A percentile compares a stretch with the other conserved stretches of the same genome.
These are phyloP conservation scores for Protaetia brevitarsis DNA, from an alignment of 1,140 invertebrate species.

Conservation along the genomic window DNA sequence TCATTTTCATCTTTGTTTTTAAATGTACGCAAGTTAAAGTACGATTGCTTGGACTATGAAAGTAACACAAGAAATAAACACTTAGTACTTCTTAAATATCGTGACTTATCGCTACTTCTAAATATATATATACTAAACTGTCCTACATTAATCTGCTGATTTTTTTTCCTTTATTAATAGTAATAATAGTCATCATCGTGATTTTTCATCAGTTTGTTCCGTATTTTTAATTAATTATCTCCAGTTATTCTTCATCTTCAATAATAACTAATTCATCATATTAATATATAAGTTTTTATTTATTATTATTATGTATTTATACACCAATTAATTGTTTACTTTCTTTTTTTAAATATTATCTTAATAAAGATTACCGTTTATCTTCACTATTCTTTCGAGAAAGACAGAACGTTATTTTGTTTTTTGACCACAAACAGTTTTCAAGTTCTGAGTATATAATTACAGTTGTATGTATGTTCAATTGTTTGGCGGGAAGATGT, in stretches of 20 bases:
- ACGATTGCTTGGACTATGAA: conserved; percentile 23
- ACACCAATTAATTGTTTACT: conserved; percentile 13
- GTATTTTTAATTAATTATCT: too few species aligned
- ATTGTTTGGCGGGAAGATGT: neutral
- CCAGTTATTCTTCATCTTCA: conserved; percentile 7
- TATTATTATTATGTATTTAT: too few species aligned
- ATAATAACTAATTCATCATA: conserved; percentile 22
- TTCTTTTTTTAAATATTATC: conserved; percentile 1
- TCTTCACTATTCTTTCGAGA: neutral
- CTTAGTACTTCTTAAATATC: conserved; percentile 23
- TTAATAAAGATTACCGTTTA: neutral
- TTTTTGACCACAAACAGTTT: neutral
- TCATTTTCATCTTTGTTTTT: conserved; percentile 18
- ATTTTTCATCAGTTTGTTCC: too few species aligned
- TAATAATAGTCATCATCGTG: too few species aligned
- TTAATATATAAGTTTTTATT: conserved; percentile 1
- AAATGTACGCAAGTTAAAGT: conserved; percentile 21
- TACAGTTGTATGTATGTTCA: neutral
- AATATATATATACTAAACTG: neutral
- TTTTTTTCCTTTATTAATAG: neutral
- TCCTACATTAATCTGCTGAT: conserved; percentile 20
- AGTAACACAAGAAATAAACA: conserved; percentile 22
- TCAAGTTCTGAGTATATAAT: neutral
- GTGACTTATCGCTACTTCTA: conserved; percentile 21
- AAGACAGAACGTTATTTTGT: too few species aligned